These are phyloP conservation scores for Nebria salina DNA, from an alignment of 2,888 invertebrate species.

Conservation along the genomic window DNA sequence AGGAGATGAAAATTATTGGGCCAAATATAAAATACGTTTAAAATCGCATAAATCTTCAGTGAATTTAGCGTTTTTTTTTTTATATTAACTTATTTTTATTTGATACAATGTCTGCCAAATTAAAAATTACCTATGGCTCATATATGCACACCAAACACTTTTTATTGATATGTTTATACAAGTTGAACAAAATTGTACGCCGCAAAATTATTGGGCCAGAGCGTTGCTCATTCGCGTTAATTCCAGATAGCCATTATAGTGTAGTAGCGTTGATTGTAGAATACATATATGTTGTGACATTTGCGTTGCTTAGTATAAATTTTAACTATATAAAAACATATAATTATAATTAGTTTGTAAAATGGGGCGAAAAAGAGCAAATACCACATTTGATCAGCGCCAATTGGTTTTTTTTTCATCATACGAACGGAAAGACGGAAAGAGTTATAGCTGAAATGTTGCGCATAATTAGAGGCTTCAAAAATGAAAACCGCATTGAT, in stretches of 20 bases:
- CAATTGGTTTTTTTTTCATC: not conserved
- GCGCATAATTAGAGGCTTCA: not conserved
- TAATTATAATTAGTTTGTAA: not conserved
- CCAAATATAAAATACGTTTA: not conserved
- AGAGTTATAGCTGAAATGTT: not conserved
- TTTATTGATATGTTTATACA: not conserved
- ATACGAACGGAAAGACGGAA: not conserved
- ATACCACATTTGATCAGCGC: not conserved
- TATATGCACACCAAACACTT: not conserved
- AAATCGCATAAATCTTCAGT: not conserved
- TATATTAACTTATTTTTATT: not conserved
- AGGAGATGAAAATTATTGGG: not conserved
- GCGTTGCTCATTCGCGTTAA: not conserved
- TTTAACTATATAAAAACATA: not conserved
- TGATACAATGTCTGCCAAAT: no score
- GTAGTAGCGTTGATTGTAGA: not conserved
- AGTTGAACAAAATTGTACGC: not conserved
- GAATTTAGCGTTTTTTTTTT: not conserved
- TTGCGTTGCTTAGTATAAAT: not conserved
- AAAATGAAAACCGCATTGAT: not conserved
- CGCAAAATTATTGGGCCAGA: not conserved
- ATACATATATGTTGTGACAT: not conserved
- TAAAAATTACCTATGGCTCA: no score
- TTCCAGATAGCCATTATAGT: not conserved
- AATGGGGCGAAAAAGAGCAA: not conserved